Evolutionary conservation across 1,140 invertebrate species (phyloP).

Genomic region (Dryas iulia): DNA sequence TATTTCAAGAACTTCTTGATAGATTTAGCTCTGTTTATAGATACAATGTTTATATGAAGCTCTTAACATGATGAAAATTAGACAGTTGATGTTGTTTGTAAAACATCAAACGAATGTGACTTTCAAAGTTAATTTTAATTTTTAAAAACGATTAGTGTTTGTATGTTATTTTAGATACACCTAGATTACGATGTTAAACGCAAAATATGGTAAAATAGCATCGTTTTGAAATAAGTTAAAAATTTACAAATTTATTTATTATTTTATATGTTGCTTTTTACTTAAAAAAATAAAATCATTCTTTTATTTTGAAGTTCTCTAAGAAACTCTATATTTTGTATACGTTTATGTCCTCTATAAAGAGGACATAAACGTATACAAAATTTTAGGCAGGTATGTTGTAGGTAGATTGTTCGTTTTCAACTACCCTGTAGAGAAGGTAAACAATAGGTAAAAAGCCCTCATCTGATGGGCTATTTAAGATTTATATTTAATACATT

Average conservation of each 20-base stretch:
- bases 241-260: too few species aligned
- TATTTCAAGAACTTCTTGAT: background rate
- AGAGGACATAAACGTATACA: too few species aligned
- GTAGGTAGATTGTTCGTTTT: too few species aligned
- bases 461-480: slow-evolving; percentile 14
- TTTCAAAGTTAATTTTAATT: background rate
- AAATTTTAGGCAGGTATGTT: too few species aligned
- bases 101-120: background rate
- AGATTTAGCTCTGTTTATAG: background rate
- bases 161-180: too few species aligned
- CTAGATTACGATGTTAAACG: too few species aligned
- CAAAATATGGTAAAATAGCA: too few species aligned
- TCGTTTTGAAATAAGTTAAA: background rate
- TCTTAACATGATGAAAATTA: background rate
- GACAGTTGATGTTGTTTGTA: background rate
- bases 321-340: too few species aligned
- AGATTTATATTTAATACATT: slow-evolving; percentile 20
- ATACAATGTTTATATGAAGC: background rate
- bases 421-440: background rate
- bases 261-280: too few species aligned
- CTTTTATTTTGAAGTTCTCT: too few species aligned
- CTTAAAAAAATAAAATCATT: too few species aligned
- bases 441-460: slow-evolving; percentile 8
- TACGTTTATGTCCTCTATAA: too few species aligned
- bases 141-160: background rate